These are phyloP conservation scores for Dascillus cervinus DNA, from an alignment of 2,888 invertebrate species.

Conservation along the genomic window DNA sequence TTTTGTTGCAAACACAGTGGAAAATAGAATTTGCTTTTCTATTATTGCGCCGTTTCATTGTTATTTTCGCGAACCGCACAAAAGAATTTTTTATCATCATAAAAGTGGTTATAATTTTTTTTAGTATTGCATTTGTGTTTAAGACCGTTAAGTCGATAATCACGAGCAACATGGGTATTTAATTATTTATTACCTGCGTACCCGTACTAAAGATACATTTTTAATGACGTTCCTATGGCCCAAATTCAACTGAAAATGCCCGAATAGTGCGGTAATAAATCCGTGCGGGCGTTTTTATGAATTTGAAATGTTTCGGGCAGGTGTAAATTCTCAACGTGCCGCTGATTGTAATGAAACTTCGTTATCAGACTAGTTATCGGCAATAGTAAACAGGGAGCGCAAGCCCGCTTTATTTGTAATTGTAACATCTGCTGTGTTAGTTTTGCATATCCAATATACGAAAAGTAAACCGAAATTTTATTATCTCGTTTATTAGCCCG, in stretches of 20 bases:
- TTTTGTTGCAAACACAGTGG: slow-evolving; percentile 2
- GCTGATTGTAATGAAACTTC: slow-evolving; percentile 5
- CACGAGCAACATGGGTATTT: slow-evolving; percentile 12
- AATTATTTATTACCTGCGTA: slow-evolving; percentile 8
- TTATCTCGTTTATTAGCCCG: too few species aligned
- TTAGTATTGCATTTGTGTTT: too few species aligned
- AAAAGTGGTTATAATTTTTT: too few species aligned
- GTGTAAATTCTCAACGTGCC: slow-evolving; percentile 7
- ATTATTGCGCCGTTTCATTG: too few species aligned
- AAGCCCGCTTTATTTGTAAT: slow-evolving; percentile 10
- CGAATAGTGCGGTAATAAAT: not conserved
- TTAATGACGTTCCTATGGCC: slow-evolving; percentile 4
- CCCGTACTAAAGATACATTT: slow-evolving; percentile 9
- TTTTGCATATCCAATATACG: slow-evolving; percentile 6
- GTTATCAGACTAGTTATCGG: slow-evolving; percentile 10
- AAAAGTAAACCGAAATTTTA: slow-evolving; percentile 1
- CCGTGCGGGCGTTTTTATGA: too few species aligned
- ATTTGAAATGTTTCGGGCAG: slow-evolving; percentile 2
- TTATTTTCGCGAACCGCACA: too few species aligned
- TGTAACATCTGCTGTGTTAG: slow-evolving; percentile 11
- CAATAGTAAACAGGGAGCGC: slow-evolving; percentile 9
- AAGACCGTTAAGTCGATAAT: too few species aligned
- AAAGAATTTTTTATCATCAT: too few species aligned
- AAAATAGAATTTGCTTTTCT: slow-evolving; percentile 5
- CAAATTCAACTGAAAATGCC: not conserved